Percentiles rank a stretch among this genome's conserved stretches.
phyloP scores from a whole-genome alignment of 92 coral and sea anemone genomes.

The Porites divaricata region DNA sequence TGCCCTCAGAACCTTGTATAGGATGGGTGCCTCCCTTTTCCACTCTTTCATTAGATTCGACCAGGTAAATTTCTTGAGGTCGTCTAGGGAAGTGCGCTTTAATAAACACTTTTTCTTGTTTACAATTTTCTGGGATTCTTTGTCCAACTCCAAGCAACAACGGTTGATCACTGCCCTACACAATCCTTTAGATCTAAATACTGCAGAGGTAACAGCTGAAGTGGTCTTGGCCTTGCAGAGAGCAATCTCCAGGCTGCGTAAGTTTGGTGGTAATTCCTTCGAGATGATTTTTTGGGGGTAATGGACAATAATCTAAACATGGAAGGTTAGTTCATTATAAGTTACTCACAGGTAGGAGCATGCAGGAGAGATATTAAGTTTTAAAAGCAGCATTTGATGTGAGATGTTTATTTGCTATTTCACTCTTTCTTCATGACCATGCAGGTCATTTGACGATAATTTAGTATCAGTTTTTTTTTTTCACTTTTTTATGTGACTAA shows the following conservation, averaged over 20 bases:
- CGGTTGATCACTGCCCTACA: not conserved
- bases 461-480: too few relatives aligned
- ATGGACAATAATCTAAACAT: constrained; percentile 10
- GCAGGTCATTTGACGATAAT: too few relatives aligned
- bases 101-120: too few relatives aligned
- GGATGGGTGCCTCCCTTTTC: constrained; percentile 38
- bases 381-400: not conserved
- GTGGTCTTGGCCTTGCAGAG: constrained; percentile 11
- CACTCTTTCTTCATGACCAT: too few relatives aligned
- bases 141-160: too few relatives aligned
- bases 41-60: constrained; percentile 31
- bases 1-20: constrained; percentile 23
- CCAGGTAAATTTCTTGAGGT: constrained; percentile 40
- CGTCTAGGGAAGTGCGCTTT: not conserved
- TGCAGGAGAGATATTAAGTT: not conserved
- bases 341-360: not conserved
- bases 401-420: not conserved
- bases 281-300: constrained; percentile 1
- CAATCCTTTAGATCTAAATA: constrained; percentile 4
- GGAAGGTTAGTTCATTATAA: not conserved
- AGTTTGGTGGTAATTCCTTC: constrained; percentile 25
- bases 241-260: not conserved
- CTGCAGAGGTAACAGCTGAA: not conserved
- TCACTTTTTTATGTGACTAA: too few relatives aligned
- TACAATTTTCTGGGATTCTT: too few relatives aligned